A percentile compares a stretch with the other conserved stretches of the same genome.
Evolutionary conservation across 2,797 vertebrate species (phyloP).

Genomic region (Molossus alvarezi): DNA sequence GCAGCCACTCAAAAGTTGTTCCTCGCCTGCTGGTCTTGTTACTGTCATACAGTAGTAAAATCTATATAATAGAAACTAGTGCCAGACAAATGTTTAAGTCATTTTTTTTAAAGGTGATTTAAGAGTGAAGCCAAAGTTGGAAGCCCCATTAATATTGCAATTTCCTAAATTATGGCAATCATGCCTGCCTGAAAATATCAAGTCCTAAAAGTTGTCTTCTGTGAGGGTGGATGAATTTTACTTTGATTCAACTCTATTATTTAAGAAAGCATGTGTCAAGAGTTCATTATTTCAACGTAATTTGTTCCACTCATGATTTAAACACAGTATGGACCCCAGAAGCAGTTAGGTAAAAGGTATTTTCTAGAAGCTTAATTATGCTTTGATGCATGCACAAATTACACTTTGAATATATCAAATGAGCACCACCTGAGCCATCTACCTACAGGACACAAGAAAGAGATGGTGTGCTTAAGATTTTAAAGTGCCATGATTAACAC

Average conservation of each 20-base stretch:
- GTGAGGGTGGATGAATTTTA: constrained; percentile 40
- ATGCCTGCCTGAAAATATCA: constrained; percentile 33
- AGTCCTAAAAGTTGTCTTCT: constrained; percentile 56
- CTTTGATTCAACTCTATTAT: constrained; percentile 55
- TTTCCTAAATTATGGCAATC: constrained; percentile 52
- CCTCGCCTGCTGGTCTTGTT: constrained; percentile 74
- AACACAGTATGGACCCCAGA: constrained; percentile 84
- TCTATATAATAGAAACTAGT: constrained; percentile 88
- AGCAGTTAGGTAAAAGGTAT: constrained; percentile 80
- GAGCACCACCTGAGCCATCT: not conserved
- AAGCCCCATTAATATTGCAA: constrained; percentile 52
- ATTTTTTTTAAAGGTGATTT: not conserved
- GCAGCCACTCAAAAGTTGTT: constrained; percentile 82
- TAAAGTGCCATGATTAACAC: not conserved
- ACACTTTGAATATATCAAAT: constrained; percentile 33
- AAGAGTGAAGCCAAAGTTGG: constrained; percentile 43
- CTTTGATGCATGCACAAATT: constrained; percentile 87
- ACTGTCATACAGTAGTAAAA: constrained; percentile 86
- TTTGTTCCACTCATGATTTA: constrained; percentile 67
- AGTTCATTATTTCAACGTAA: constrained; percentile 2
- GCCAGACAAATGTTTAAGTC: constrained; percentile 73
- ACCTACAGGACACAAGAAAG: constrained; percentile 38
- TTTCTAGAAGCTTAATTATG: constrained; percentile 90
- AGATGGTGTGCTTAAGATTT: not conserved
- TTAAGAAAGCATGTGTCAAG: constrained; percentile 8